Base-by-base conservation (phyloP, 2,797 vertebrate species). In the Poliocrania exsul region DNA sequence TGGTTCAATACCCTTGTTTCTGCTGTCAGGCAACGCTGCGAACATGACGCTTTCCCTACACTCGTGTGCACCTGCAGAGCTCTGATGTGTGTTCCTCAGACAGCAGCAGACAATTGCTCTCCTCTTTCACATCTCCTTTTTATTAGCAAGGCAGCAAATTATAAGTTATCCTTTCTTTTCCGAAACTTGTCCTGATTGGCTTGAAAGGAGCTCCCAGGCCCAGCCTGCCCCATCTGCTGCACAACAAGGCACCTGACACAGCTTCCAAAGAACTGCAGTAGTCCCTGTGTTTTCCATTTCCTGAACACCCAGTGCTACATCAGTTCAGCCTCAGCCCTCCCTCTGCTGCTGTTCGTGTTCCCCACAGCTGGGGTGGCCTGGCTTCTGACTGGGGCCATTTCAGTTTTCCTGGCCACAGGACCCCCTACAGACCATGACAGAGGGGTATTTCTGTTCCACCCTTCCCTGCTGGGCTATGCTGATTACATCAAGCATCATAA, bases 201-300 rank as follows among this genome's bases (percentile, higher is more conserved):
- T 69, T 71, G 50, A 35, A 74, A 86, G 62, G 50, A 65, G 58
- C 83, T 33, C 35, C 38, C 57, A 57, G 72, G 51, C 80, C 38
- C 46, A 35, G n/a, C 14, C 65, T 60, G 50, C 12, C 60, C 40
- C 73, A 72, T n/a, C 44, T 51, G 9, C 72, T 69, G 44, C 73
- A 37, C 33, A 82, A 16, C 38, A 40, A 86, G 58, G 54, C 38
- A 64, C 26, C 37, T 61, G 69, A 33, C 50, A 51, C 1, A 17
- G 11, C 51, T 37, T 35, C 4, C 10, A 31, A 40, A 17, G 26
- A 38, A 0, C 44, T 70, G 23, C 0, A 53, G n/a, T 0, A 9
- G 13, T 2, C 8, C 42, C 28, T 19, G 16, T 29, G 31, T n/a
- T 40, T 28, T 50, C 24, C 29, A 29, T 31, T 42, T 50, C 72